A percentile compares a stretch with the other conserved stretches of the same genome.
Evolutionary conservation across 2,888 invertebrate genomes (phyloP).

Genomic region (Sylvicola fuscatus): DNA sequence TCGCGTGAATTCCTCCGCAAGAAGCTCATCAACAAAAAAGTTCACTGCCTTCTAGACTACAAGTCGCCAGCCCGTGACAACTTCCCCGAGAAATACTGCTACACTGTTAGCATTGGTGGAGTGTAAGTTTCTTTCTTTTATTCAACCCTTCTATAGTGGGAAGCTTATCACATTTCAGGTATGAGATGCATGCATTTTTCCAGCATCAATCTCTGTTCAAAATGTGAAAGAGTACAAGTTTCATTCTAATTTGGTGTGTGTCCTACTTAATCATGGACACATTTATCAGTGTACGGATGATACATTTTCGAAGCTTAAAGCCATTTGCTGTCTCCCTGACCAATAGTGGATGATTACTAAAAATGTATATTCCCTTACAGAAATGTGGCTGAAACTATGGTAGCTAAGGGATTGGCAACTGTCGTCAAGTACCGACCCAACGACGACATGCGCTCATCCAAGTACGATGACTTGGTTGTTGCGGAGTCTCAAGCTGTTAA

Average conservation of each 20-base stretch:
- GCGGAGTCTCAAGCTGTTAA: conserved; percentile 89
- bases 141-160: no score
- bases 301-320: conserved; percentile 15
- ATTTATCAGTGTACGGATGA: conserved; percentile 10
- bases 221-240: no score
- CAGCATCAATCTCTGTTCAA: no score
- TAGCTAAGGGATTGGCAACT: conserved; percentile 77
- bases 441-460: conserved; percentile 86
- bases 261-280: no score
- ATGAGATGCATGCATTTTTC: no score
- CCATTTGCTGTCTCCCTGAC: no score
- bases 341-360: no score
- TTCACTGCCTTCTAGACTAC: conserved; percentile 84
- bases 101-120: conserved; percentile 41
- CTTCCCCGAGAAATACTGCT: conserved; percentile 89
- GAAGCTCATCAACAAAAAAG: conserved; percentile 86
- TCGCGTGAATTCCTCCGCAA: conserved; percentile 92
- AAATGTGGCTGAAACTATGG: conserved; percentile 86
- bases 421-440: conserved; percentile 88
- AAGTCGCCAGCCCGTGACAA: conserved; percentile 86
- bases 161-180: no score
- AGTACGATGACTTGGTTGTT: conserved; percentile 78
- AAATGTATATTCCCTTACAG: no score
- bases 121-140: no score
- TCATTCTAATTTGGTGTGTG: conserved; percentile 5